phyloP scores from a whole-genome alignment of 2,888 invertebrate genomes.

The Stenodera caucasica region DNA sequence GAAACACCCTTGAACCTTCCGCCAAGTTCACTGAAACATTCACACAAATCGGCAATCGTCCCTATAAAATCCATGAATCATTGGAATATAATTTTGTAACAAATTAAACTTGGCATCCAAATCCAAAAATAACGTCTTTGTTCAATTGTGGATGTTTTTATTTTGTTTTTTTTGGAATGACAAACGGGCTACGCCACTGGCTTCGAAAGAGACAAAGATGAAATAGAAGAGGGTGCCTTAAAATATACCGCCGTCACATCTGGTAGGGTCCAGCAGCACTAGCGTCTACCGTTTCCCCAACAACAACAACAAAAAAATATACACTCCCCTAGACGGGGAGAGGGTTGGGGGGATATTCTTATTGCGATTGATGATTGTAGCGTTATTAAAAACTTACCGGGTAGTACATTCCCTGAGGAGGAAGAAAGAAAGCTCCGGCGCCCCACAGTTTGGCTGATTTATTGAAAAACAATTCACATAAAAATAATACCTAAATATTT shows the following conservation, averaged over 20 bases:
- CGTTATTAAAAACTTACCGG: constrained; percentile 75
- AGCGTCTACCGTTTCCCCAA: background rate
- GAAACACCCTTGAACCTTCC: constrained; percentile 3
- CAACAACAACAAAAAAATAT: background rate
- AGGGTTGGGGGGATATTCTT: background rate
- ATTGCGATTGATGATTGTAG: background rate
- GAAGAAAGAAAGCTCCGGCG: constrained; percentile 93
- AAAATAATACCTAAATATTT: constrained; percentile 55
- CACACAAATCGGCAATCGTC: background rate
- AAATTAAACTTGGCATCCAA: constrained; percentile 6
- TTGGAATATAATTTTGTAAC: constrained; percentile 1
- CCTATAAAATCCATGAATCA: constrained; percentile 9
- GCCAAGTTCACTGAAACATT: constrained; percentile 10
- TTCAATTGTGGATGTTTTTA: background rate
- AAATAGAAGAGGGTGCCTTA: background rate
- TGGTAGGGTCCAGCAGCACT: background rate
- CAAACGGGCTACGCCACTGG: background rate
- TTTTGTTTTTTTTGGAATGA: background rate
- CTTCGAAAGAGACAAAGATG: background rate
- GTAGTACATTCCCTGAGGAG: constrained; percentile 96
- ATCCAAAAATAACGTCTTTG: background rate
- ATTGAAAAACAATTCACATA: constrained; percentile 49
- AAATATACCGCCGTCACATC: background rate
- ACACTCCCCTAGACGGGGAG: background rate
- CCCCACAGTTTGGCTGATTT: constrained; percentile 94